Evolutionary conservation across 1,140 invertebrate genomes (phyloP).

Genomic region (Drosophila nigrodunni): DNA sequence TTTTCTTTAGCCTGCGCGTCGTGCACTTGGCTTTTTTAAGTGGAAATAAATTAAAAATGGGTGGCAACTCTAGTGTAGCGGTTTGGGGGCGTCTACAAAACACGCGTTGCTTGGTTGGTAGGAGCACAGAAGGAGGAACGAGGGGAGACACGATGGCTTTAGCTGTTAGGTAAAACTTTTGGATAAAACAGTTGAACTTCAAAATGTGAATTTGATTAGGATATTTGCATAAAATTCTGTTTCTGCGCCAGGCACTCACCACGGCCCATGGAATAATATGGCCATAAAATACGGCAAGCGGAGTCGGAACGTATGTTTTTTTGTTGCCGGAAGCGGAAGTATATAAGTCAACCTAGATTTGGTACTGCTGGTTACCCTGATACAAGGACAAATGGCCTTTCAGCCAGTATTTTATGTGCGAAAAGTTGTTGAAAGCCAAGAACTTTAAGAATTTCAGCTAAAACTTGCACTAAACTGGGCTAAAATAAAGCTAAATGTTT

Average conservation of each 20-base stretch:
- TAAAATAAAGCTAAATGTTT: background rate
- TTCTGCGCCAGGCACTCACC: constrained; percentile 41
- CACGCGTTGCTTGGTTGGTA: constrained; percentile 51
- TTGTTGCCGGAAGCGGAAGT: constrained; percentile 67
- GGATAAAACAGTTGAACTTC: constrained; percentile 84
- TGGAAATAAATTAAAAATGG: constrained; percentile 84
- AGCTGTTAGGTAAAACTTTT: constrained; percentile 72
- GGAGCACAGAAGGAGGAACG: constrained; percentile 40
- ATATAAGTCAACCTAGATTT: constrained; percentile 70
- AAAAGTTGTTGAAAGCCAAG: constrained; percentile 25
- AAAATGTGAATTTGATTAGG: constrained; percentile 84
- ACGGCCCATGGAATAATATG: constrained; percentile 39
- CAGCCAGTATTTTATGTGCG: constrained; percentile 41
- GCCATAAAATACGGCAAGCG: constrained; percentile 48
- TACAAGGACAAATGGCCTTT: constrained; percentile 69
- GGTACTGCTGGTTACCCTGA: constrained; percentile 42
- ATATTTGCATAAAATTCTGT: constrained; percentile 84
- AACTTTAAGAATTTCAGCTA: constrained; percentile 41
- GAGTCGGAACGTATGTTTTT: constrained; percentile 60
- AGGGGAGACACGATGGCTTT: constrained; percentile 40
- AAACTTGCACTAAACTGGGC: constrained; percentile 1
- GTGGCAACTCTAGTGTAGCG: constrained; percentile 54
- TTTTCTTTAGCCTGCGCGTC: constrained; percentile 32
- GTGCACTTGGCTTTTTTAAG: constrained; percentile 67
- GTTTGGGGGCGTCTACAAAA: constrained; percentile 49